phyloP scores from a whole-genome alignment of 1,140 invertebrate genomes.

The Lordiphosa stackelbergi region DNA sequence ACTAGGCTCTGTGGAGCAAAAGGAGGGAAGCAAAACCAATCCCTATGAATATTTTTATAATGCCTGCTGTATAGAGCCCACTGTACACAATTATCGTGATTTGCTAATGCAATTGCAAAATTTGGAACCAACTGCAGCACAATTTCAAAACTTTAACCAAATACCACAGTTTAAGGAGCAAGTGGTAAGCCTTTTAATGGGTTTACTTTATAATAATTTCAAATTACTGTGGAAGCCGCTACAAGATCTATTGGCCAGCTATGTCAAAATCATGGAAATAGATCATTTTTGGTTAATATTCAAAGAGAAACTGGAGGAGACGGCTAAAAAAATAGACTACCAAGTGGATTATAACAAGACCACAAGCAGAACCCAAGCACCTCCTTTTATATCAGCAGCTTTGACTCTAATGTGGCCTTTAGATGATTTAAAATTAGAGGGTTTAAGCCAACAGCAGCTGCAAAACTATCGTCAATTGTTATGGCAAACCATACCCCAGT shows the following conservation, averaged over 20 bases:
- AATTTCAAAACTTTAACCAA: conserved; percentile 79
- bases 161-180: conserved; percentile 80
- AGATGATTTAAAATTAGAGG: background rate
- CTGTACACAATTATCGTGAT: conserved; percentile 87
- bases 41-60: conserved; percentile 83
- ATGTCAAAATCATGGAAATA: conserved; percentile 82
- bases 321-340: conserved; percentile 68
- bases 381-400: conserved; percentile 24
- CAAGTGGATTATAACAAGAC: conserved; percentile 1
- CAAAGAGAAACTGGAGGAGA: conserved; percentile 80
- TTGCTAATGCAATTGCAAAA: conserved; percentile 86
- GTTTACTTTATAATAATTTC: conserved; percentile 91
- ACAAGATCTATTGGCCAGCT: conserved; percentile 84
- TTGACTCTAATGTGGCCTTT: conserved; percentile 34
- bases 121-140: conserved; percentile 81
- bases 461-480: conserved; percentile 87
- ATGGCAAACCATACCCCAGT: conserved; percentile 87
- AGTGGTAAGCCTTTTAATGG: conserved; percentile 87
- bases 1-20: conserved; percentile 1
- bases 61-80: conserved; percentile 83
- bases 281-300: conserved; percentile 89
- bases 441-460: conserved; percentile 44
- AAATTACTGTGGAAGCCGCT: conserved; percentile 92
- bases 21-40: conserved; percentile 18
- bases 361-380: background rate